These are phyloP conservation scores for Scomber japonicus DNA, from an alignment of 2,113 vertebrate genomes.

Conservation along the genomic window DNA sequence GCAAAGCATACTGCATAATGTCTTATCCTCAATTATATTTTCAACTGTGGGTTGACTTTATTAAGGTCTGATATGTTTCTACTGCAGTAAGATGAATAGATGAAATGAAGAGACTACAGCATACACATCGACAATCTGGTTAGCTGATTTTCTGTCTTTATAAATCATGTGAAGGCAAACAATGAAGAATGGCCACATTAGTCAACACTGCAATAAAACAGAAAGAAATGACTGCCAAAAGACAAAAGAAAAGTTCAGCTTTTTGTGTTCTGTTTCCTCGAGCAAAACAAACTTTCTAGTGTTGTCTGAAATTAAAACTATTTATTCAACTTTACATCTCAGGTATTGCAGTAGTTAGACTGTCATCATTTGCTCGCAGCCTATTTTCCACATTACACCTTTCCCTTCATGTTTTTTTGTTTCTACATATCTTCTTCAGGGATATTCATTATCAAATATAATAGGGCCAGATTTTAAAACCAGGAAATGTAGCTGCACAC, in stretches of 20 bases:
- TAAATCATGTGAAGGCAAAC: constrained; percentile 51
- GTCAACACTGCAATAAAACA: constrained; percentile 44
- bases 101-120: constrained; percentile 50
- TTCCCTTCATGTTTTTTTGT: background rate
- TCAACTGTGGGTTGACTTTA: constrained; percentile 26
- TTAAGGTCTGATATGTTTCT: constrained; percentile 17
- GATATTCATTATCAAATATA: too few relatives aligned
- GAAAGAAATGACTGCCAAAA: constrained; percentile 21
- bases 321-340: constrained; percentile 44
- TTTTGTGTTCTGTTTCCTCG: constrained; percentile 36
- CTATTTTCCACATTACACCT: background rate
- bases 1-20: constrained; percentile 3
- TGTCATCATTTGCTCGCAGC: background rate
- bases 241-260: background rate
- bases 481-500: too few relatives aligned
- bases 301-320: constrained; percentile 41
- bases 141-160: constrained; percentile 49
- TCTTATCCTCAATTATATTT: background rate
- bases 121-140: constrained; percentile 49
- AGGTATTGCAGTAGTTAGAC: constrained; percentile 34
- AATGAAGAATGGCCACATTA: constrained; percentile 59
- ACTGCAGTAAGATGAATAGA: constrained; percentile 46
- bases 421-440: background rate
- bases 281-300: constrained; percentile 51
- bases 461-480: too few relatives aligned